phyloP scores from a whole-genome alignment of 1,140 invertebrate species.

The Apis florea region DNA sequence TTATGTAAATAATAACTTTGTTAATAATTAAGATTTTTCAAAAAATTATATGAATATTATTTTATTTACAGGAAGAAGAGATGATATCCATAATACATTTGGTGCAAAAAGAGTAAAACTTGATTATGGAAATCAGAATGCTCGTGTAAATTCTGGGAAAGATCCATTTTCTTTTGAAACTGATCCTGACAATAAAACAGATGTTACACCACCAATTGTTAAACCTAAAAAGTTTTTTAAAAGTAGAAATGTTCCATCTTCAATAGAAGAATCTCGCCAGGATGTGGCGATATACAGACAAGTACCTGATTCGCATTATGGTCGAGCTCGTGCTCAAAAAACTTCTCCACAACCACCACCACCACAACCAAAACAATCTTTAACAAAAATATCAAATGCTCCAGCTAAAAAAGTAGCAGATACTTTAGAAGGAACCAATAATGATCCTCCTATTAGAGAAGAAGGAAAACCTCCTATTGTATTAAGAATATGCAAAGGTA shows the following conservation, averaged over 20 bases:
- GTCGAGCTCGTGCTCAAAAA: conserved; percentile 65
- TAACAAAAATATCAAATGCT: conserved; percentile 60
- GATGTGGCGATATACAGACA: conserved; percentile 80
- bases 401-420: conserved; percentile 63
- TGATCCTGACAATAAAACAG: conserved; percentile 71
- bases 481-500: conserved; percentile 85
- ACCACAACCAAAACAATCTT: conserved; percentile 70
- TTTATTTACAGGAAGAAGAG: conserved; percentile 70
- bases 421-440: conserved; percentile 60
- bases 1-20: neutral
- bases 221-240: conserved; percentile 96
- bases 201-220: conserved; percentile 62
- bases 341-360: conserved; percentile 68
- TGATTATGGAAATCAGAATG: conserved; percentile 77
- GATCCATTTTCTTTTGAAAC: conserved; percentile 79
- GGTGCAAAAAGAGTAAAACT: conserved; percentile 73
- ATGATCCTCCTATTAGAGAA: conserved; percentile 67
- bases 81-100: conserved; percentile 70
- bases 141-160: conserved; percentile 67
- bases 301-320: conserved; percentile 76
- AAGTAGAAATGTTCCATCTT: conserved; percentile 86
- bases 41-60: neutral
- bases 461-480: conserved; percentile 85
- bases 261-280: conserved; percentile 75
- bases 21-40: neutral